Conservation (phyloP, 2,113 vertebrate genomes). For the Zosterops borbonicus region DNA sequence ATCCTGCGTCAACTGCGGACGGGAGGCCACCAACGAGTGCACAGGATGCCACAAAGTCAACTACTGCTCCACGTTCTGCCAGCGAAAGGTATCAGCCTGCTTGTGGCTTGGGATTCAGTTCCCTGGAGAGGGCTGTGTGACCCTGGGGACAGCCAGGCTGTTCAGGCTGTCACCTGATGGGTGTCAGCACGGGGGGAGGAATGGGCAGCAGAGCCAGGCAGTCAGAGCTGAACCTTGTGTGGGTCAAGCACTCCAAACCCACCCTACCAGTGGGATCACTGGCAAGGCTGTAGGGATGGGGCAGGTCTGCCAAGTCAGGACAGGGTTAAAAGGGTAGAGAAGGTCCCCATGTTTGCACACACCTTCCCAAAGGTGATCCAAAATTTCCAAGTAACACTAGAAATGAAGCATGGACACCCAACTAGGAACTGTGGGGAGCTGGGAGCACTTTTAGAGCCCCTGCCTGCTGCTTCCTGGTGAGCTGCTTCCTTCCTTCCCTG, state of each 20-base stretch:
- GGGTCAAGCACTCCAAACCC: not conserved
- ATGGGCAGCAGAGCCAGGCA: accelerated
- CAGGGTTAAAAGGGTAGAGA: not conserved
- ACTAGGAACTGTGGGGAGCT: not conserved
- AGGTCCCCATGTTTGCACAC: not conserved
- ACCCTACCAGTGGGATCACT: not conserved
- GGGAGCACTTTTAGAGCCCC: not conserved
- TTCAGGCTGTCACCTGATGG: not conserved
- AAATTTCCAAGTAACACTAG: not conserved
- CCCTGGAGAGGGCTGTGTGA: not conserved
- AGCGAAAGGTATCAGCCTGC: conserved; percentile 84
- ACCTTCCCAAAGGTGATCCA: not conserved
- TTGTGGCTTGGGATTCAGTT: not conserved
- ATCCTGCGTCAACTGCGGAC: conserved; percentile 93
- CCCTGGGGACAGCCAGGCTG: not conserved
- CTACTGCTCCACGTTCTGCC: conserved; percentile 98
- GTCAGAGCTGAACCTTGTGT: accelerated
- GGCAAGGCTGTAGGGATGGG: not conserved
- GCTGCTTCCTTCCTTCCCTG: not conserved
- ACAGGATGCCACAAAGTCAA: conserved; percentile 96
- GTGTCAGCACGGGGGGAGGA: not conserved
- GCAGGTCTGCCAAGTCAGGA: not conserved
- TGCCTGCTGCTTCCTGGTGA: not conserved
- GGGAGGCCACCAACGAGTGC: conserved; percentile 91
- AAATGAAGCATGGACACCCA: not conserved